These are phyloP conservation scores for Alosa sapidissima DNA, from an alignment of 2,797 vertebrate genomes.

Conservation along the genomic window DNA sequence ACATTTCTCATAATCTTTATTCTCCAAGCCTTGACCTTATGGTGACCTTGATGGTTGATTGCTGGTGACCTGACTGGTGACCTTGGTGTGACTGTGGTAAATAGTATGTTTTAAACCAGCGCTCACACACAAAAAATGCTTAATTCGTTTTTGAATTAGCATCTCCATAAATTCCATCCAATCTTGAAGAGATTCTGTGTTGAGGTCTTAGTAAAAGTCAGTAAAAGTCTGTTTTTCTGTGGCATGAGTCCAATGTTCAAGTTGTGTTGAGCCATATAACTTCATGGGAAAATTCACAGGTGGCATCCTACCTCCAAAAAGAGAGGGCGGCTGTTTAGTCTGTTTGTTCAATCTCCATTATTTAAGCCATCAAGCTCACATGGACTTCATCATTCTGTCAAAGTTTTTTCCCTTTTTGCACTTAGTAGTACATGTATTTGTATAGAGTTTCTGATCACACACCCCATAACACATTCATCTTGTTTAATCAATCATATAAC, in stretches of 20 bases:
- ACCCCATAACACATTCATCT: neutral
- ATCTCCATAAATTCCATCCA: neutral
- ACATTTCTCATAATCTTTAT: too few species aligned
- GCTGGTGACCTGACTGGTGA: too few species aligned
- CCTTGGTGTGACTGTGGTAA: too few species aligned
- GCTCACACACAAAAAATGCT: too few species aligned
- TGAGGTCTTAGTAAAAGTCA: neutral
- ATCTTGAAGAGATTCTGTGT: neutral
- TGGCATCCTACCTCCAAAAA: neutral
- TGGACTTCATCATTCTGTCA: neutral
- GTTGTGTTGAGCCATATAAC: neutral
- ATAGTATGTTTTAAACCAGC: too few species aligned
- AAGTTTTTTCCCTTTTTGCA: neutral
- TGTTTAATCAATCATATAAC: too few species aligned
- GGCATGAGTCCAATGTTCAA: neutral
- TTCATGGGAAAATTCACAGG: neutral
- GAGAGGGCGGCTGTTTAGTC: neutral
- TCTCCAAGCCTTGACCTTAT: too few species aligned
- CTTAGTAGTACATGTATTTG: neutral
- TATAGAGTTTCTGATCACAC: neutral
- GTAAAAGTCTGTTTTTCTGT: neutral
- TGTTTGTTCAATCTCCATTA: neutral
- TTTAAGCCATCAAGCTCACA: neutral
- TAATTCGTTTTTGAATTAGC: neutral
- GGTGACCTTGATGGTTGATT: too few species aligned